These are phyloP conservation scores for Cyprinus carpio DNA, from an alignment of 2,113 vertebrate species.

Conservation along the genomic window DNA sequence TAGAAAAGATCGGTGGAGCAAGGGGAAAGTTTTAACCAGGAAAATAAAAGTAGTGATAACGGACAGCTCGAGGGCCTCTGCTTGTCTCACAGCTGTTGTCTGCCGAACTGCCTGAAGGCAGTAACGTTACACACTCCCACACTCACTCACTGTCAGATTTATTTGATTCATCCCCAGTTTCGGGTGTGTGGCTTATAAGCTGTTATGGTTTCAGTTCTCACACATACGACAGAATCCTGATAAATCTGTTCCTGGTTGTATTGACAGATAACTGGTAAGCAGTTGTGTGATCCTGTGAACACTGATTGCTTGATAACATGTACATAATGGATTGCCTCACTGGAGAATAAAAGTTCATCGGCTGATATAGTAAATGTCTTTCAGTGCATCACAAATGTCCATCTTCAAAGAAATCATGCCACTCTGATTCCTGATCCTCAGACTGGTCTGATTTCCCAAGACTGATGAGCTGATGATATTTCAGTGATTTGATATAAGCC, in stretches of 20 bases:
- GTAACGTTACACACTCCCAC: slow-evolving; percentile 54
- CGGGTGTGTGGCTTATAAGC: slow-evolving; percentile 46
- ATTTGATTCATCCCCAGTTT: slow-evolving; percentile 50
- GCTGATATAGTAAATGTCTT: neutral
- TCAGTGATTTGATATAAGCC: slow-evolving; percentile 46
- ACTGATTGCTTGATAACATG: slow-evolving; percentile 15
- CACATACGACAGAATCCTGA: neutral
- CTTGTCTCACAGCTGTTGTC: slow-evolving; percentile 45
- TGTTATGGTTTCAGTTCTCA: slow-evolving; percentile 47
- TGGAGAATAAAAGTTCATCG: neutral
- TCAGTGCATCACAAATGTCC: neutral
- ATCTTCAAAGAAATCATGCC: neutral
- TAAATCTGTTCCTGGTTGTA: neutral
- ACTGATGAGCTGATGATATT: slow-evolving; percentile 57
- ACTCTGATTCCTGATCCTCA: slow-evolving; percentile 6
- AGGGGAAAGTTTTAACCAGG: neutral
- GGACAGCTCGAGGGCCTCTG: neutral
- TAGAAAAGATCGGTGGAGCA: neutral
- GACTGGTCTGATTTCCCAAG: slow-evolving; percentile 28
- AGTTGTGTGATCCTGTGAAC: neutral
- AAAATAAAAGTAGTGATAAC: slow-evolving; percentile 1
- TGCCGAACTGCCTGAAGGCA: slow-evolving; percentile 65
- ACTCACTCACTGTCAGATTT: slow-evolving; percentile 35
- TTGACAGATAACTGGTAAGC: slow-evolving; percentile 3
- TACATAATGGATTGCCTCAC: neutral